These are phyloP conservation scores for Micrastur ruficollis DNA, from an alignment of 2,797 vertebrate genomes.

Conservation along the genomic window DNA sequence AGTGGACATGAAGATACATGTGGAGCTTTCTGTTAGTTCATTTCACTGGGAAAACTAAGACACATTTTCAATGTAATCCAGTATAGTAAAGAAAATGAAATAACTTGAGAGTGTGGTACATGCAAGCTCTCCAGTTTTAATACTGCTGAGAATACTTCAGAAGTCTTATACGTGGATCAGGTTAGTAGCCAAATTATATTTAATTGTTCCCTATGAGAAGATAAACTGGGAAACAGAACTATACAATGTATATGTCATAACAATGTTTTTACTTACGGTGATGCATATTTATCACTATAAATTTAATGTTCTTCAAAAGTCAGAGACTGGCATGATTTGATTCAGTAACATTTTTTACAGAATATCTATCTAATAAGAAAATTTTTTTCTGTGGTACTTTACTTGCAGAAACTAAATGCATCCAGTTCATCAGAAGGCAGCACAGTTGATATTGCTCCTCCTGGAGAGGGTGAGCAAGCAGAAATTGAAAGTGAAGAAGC, in stretches of 20 bases:
- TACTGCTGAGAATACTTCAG: not conserved
- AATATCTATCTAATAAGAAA: slow-evolving; percentile 23
- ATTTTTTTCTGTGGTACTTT: slow-evolving; percentile 67
- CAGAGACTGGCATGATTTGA: slow-evolving; percentile 17
- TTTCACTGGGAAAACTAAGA: slow-evolving; percentile 50
- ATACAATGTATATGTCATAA: not conserved
- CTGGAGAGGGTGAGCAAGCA: slow-evolving; percentile 82
- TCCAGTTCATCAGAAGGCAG: slow-evolving; percentile 94
- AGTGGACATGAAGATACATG: slow-evolving; percentile 77
- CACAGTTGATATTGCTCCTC: slow-evolving; percentile 85
- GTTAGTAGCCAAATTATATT: slow-evolving; percentile 10
- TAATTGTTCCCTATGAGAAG: not conserved
- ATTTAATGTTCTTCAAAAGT: not conserved
- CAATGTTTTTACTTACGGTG: not conserved
- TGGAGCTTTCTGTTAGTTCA: slow-evolving; percentile 75
- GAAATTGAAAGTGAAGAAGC: slow-evolving; percentile 85
- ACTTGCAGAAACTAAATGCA: slow-evolving; percentile 82
- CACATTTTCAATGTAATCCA: not conserved
- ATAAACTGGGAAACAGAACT: not conserved
- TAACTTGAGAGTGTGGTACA: not conserved
- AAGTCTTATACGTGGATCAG: not conserved
- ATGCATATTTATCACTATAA: not conserved
- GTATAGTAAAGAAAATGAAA: not conserved
- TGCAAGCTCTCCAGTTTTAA: not conserved
- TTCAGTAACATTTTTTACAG: not conserved